Percentiles rank a stretch among this genome's conserved stretches.
phyloP scores from a whole-genome alignment of 1,140 invertebrate genomes.

The Zeugodacus cucurbitae region DNA sequence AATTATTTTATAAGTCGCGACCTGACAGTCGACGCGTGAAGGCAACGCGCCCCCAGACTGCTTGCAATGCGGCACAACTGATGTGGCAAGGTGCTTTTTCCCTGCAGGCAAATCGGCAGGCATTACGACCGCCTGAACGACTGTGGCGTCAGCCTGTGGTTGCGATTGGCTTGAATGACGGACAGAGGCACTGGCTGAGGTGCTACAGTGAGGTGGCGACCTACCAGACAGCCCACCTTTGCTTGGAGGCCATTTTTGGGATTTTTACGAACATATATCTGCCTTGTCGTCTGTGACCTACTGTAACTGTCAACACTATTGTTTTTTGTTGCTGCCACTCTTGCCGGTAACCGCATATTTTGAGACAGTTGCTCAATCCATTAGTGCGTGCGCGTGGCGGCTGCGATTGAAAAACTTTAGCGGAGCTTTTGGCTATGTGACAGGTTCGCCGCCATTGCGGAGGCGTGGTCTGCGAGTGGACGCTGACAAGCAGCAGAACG shows the following conservation, averaged over 20 bases:
- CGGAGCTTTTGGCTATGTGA: neutral
- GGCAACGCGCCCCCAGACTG: neutral
- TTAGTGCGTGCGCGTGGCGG: neutral
- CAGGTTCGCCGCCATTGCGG: neutral
- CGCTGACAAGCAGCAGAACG: neutral
- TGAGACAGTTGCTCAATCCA: neutral
- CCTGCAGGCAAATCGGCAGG: too few relatives aligned
- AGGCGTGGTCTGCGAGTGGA: conserved; percentile 31
- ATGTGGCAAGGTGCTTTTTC: too few relatives aligned
- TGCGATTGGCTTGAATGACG: too few relatives aligned
- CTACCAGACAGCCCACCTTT: too few relatives aligned
- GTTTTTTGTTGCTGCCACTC: neutral
- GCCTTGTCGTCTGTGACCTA: too few relatives aligned
- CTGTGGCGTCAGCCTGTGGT: too few relatives aligned
- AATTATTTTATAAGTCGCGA: neutral
- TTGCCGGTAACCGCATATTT: neutral
- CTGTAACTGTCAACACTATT: neutral
- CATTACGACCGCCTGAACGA: too few relatives aligned
- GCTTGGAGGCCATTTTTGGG: too few relatives aligned
- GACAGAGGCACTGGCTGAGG: too few relatives aligned
- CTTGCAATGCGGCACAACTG: neutral
- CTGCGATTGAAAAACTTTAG: neutral
- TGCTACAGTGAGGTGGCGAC: too few relatives aligned
- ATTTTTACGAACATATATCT: too few relatives aligned
- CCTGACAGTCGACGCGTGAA: neutral